phyloP scores from a whole-genome alignment of 2,888 invertebrate genomes.

The Marasmarcha lunaedactyla region DNA sequence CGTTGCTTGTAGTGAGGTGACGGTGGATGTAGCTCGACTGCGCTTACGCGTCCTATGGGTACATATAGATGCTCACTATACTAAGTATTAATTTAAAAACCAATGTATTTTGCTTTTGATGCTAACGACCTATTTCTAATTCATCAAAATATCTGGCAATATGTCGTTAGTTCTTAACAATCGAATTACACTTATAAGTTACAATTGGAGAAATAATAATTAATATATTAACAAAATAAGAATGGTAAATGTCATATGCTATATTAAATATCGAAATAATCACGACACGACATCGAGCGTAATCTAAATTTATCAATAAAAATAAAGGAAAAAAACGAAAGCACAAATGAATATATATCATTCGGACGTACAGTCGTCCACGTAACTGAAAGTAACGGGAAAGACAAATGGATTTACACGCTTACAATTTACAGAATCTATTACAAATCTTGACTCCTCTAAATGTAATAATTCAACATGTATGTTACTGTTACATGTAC shows the following conservation, averaged over 20 bases:
- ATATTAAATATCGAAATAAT: conserved; percentile 8
- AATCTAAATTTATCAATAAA: conserved; percentile 21
- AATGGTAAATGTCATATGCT: neutral
- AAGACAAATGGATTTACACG: conserved; percentile 67
- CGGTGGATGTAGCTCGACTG: no score
- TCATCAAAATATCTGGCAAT: no score
- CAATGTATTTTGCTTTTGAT: no score
- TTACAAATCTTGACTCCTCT: conserved; percentile 45
- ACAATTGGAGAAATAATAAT: no score
- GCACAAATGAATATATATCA: conserved; percentile 19
- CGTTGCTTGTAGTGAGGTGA: no score
- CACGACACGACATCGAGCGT: conserved; percentile 31
- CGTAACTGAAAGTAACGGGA: conserved; percentile 46
- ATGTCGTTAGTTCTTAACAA: no score
- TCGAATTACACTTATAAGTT: no score
- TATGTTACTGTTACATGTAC: conserved; percentile 16
- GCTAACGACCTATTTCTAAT: no score
- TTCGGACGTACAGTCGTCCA: conserved; percentile 26
- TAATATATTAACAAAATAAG: no score
- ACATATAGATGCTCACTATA: neutral
- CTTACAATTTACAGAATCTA: conserved; percentile 53
- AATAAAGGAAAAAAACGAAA: conserved; percentile 22
- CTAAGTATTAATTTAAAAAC: no score
- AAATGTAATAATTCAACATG: conserved; percentile 34
- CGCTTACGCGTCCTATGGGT: no score